Base-by-base conservation (phyloP, 2,113 vertebrate genomes). In the Albula glossodonta region DNA sequence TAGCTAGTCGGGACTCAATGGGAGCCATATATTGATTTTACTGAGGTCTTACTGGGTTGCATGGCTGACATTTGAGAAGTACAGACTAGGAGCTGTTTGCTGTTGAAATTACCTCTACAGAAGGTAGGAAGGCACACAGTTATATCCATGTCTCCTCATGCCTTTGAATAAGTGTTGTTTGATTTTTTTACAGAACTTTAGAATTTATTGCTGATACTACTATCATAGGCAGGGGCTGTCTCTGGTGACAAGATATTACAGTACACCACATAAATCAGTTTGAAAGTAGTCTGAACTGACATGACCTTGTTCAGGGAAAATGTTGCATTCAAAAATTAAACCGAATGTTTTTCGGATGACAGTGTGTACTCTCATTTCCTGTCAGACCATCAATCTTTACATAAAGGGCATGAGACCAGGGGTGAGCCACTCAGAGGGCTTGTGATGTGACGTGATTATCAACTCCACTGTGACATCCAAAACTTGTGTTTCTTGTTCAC, bases 1-100 rank as follows among this genome's bases (percentile, higher is more conserved):
- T 56, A 31, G 70, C 31, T 80, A 51, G 86, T 84, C 86, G 84
- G 89, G 82, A 74, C 25, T 52, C 78, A 82, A 63, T 86, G 70
- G 86, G 74, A 78, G 49, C 77, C 53, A 66, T 74, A 66, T 63
- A 56, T 81, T 87, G 82, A 86, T 90, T 86, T 88, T 83, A 88
- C 85, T 85, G 66, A 66, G 60, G 56, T 9, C 79, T 60, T 84
- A 77, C 56, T 63, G 50, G 77, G 77, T 70, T 50, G 3, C 48
- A 22, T 86, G 66, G 79, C 78, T 56, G 86, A n/a, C 80, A 83
- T 52, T 49, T 82, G 78, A n/a, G 22, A 74, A 10, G 70, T 74
- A 74, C 70, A 74, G 70, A 8, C 70, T n/a, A 15, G 50, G 70
- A 84, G 66, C 66, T 2, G 41, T 80, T 85, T 57, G 51, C 56